Evolutionary conservation across 2,113 vertebrate species (phyloP).

Genomic region (Rhineura floridana): DNA sequence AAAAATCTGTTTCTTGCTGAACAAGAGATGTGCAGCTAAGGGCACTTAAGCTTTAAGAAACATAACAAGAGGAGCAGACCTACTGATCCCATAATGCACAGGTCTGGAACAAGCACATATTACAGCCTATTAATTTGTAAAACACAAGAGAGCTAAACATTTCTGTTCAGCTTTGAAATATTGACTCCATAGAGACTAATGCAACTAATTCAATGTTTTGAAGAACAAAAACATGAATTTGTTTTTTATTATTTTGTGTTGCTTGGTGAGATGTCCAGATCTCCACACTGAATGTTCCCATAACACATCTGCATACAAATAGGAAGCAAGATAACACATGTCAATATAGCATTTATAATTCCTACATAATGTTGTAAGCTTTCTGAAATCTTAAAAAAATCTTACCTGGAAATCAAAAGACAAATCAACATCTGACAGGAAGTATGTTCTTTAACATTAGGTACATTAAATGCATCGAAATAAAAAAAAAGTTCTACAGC

Average conservation of each 20-base stretch:
- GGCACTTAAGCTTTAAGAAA: neutral
- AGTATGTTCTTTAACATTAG: neutral
- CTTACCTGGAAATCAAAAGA: neutral
- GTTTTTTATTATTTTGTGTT: neutral
- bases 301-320: neutral
- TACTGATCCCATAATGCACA: neutral
- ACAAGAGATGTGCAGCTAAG: fast-evolving
- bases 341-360: fast-evolving
- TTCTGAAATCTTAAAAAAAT: neutral
- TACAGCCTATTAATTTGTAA: neutral
- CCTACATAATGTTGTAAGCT: neutral
- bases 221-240: constrained; percentile 15
- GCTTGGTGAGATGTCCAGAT: neutral
- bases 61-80: neutral
- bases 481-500: neutral
- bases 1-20: neutral
- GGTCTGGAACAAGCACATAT: constrained; percentile 3
- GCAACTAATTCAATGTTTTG: neutral
- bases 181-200: constrained; percentile 18
- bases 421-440: neutral
- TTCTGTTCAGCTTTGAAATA: neutral
- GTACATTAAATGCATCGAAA: neutral
- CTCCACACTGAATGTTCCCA: neutral
- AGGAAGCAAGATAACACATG: neutral
- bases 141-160: neutral